Evolutionary conservation across 2,888 invertebrate genomes (phyloP).

Genomic region (Hemistola chrysoprasaria): DNA sequence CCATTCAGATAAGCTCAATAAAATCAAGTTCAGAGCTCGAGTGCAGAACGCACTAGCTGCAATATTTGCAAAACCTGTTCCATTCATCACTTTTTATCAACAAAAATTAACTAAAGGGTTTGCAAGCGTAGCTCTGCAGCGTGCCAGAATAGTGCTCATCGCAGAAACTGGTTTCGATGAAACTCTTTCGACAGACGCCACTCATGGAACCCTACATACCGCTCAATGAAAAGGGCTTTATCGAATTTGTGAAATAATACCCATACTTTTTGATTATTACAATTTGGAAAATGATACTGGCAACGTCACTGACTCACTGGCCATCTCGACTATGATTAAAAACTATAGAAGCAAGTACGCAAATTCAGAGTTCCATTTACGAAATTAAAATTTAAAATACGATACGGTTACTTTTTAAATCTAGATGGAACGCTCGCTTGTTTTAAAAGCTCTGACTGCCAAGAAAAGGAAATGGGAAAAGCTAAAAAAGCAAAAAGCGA

Average conservation of each 20-base stretch:
- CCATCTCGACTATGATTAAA: too few relatives aligned
- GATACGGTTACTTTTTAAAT: conserved; percentile 25
- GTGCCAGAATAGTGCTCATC: conserved; percentile 63
- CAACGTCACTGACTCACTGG: too few relatives aligned
- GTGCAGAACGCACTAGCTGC: conserved; percentile 34
- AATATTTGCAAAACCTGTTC: conserved; percentile 35
- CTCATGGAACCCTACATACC: conserved; percentile 23
- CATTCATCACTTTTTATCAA: conserved; percentile 25
- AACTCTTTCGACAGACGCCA: conserved; percentile 34
- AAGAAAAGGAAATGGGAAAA: conserved; percentile 45
- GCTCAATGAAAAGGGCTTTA: conserved; percentile 31
- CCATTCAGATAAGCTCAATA: conserved; percentile 38
- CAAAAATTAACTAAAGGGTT: conserved; percentile 49
- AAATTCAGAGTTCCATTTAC: conserved; percentile 32
- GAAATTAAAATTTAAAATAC: conserved; percentile 30
- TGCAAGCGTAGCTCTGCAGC: conserved; percentile 64
- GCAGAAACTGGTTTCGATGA: conserved; percentile 48
- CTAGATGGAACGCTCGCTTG: conserved; percentile 29
- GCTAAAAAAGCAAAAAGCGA: conserved; percentile 36
- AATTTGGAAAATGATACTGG: too few relatives aligned
- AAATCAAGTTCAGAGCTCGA: conserved; percentile 33
- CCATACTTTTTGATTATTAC: too few relatives aligned
- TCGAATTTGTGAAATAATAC: conserved; percentile 28
- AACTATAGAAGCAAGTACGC: too few relatives aligned
- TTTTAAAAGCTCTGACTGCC: conserved; percentile 39